A percentile compares a stretch with the other conserved stretches of the same genome.
Evolutionary conservation across 2,113 vertebrate genomes (phyloP).

Genomic region (Dromas ardeola): DNA sequence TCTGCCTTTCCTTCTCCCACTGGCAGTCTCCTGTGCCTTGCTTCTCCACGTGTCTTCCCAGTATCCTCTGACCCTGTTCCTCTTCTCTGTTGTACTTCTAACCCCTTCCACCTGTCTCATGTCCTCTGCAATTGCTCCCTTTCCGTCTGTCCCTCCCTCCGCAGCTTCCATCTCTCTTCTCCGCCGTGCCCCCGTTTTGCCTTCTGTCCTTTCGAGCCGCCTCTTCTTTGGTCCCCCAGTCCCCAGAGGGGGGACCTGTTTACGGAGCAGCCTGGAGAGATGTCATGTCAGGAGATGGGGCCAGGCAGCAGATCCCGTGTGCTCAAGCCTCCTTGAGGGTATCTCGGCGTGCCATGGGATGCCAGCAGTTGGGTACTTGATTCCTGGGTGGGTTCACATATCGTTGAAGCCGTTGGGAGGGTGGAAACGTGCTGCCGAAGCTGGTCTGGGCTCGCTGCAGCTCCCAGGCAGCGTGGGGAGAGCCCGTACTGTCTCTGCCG

Average conservation of each 20-base stretch:
- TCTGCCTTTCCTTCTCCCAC: neutral
- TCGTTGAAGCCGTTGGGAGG: accelerated
- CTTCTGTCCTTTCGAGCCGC: neutral
- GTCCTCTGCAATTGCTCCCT: neutral
- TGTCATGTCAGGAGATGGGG: accelerated
- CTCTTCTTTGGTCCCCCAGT: neutral
- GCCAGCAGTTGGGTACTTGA: neutral
- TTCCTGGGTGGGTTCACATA: accelerated
- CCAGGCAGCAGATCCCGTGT: neutral
- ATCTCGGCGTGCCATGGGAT: accelerated
- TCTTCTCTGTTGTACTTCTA: neutral
- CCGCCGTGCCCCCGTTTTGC: neutral
- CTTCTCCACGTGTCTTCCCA: neutral
- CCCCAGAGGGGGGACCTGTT: too few relatives aligned
- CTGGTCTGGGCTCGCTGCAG: neutral
- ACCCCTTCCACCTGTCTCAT: neutral
- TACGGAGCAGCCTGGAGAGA: neutral
- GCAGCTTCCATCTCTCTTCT: neutral
- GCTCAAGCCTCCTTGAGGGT: neutral
- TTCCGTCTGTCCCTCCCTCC: neutral
- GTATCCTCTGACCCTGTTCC: neutral
- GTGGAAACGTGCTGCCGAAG: neutral
- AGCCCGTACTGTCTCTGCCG: neutral
- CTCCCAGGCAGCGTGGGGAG: neutral
- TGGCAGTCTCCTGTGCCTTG: neutral